These are phyloP conservation scores for Phalacrocorax carbo DNA, from an alignment of 2,113 vertebrate species.

Conservation along the genomic window DNA sequence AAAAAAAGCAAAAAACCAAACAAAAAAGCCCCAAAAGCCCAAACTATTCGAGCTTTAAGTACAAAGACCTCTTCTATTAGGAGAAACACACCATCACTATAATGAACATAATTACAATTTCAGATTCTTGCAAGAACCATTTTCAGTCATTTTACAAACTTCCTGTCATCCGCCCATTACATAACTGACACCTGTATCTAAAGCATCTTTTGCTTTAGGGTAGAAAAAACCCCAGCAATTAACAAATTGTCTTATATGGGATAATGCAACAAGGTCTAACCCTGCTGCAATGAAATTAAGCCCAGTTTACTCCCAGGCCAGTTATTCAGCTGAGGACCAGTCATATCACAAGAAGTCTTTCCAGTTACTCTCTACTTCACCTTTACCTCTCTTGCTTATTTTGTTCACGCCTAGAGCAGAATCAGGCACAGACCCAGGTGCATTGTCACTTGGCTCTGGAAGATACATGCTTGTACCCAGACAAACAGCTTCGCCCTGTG, in stretches of 20 bases:
- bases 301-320: background rate
- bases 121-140: background rate
- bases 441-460: background rate
- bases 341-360: background rate
- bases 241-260: background rate
- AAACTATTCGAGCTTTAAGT: background rate
- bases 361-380: background rate
- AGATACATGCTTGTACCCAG: background rate
- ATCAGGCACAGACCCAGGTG: background rate
- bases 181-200: background rate
- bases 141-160: background rate
- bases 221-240: accelerated
- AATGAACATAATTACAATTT: background rate
- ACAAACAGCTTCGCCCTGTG: background rate
- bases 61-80: background rate
- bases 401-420: background rate
- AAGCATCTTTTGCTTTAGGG: background rate
- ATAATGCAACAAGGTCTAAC: background rate
- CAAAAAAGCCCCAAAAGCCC: background rate
- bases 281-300: background rate
- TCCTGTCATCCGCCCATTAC: background rate
- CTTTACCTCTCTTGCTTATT: background rate
- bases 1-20: background rate
- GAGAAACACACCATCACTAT: background rate
- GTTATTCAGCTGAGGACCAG: background rate